phyloP scores from a whole-genome alignment of 64 coral and sea anemone genomes.

The Pachyseris speciosa region DNA sequence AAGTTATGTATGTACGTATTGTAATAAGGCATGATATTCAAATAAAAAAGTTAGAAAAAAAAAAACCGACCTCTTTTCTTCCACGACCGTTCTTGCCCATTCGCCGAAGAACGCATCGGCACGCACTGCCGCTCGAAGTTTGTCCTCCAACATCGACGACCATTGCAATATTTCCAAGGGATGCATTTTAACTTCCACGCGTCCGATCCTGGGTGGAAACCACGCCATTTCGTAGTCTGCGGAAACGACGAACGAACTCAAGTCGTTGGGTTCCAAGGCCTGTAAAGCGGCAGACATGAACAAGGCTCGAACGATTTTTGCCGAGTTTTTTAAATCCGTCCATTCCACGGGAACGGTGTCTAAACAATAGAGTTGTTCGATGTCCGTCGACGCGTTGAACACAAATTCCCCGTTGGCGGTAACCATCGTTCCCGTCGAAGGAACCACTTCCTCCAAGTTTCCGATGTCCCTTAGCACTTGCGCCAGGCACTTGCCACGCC shows the following conservation, averaged over 20 bases:
- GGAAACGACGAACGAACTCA: not conserved
- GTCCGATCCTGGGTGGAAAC: no score
- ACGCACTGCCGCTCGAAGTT: not conserved
- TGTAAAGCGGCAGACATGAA: not conserved
- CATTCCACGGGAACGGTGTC: not conserved
- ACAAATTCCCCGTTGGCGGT: not conserved
- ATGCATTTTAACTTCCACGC: no score
- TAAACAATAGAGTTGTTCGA: not conserved
- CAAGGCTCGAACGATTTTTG: not conserved
- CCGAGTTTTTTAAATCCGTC: not conserved
- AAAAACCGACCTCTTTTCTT: not conserved
- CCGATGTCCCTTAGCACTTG: not conserved
- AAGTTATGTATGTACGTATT: no score
- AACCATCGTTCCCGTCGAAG: not conserved
- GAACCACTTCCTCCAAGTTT: not conserved
- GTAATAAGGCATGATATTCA: no score
- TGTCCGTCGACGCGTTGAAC: not conserved
- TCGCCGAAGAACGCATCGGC: not conserved
- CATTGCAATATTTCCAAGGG: no score
- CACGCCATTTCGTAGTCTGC: not conserved
- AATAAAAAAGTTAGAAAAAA: no score
- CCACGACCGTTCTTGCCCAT: not conserved
- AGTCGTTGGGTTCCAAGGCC: not conserved
- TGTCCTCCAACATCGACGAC: not conserved
- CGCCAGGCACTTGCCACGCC: not conserved